Base-by-base conservation (phyloP, 2,888 invertebrate species). In the Bombyx huttoni region DNA sequence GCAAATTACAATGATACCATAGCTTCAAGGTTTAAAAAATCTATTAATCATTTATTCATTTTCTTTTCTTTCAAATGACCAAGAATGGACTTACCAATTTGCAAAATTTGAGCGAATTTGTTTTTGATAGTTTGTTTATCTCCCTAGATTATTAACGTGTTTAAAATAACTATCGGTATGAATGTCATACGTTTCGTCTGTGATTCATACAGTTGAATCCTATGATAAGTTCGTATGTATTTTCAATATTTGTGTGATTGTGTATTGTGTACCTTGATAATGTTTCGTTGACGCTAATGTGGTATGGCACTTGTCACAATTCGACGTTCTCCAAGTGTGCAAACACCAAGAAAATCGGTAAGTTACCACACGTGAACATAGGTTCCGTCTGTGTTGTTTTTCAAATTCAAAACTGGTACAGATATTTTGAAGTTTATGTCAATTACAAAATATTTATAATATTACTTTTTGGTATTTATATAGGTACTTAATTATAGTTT, bases 231-330 rank as follows among this genome's bases (percentile, higher is more conserved):
- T 76, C 70, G 70, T 78, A 59, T 52, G 58, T 65, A 76, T 73
- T 78, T 74, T 74, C 66, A 78, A 67, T 75, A 75, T 78, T 81
- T 83, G 82, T 85, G 82, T 83, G 82, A 80, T 80, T 81, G 79
- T 78, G 67, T 74, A 73, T 75, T 81, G 57, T 56, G 61, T 66
- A 75, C 73, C 76, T 72, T 68, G 74, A 80, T 78, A 78, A 85
- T 85, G 82, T 75, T 78, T 79, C 68, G 74, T 70, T 79, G 78
- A 73, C 71, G 75, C 68, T 80, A 77, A 78, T 84, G 84, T 88
- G 87, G 79, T 77, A 88, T 88, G 88, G 88, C 88, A 81, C 86
- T 88, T 70, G 86, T 88, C 75, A 87, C 86, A 66, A 87, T 87
- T 76, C 83, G 85, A 65, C 87, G 88, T 75, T 87, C 88, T 76